Base-by-base conservation (phyloP, 2,113 vertebrate genomes). In the Tamias sibiricus region DNA sequence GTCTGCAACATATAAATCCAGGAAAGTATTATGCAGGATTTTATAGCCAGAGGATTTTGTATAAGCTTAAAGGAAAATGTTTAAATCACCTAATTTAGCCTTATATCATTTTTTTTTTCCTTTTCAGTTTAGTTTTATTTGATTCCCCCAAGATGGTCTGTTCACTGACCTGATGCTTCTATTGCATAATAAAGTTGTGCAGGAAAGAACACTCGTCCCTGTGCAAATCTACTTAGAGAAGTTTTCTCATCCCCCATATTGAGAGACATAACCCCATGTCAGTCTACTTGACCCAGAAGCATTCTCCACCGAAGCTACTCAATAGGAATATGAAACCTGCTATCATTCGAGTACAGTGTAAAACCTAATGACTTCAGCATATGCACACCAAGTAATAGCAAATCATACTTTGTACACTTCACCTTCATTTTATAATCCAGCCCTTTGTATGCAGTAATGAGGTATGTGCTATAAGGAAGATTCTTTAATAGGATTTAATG, bases 401-500 rank as follows among this genome's bases (percentile, higher is more conserved):
- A 98, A 98, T 98, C 98, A 98, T 96, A 99, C 98, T 99, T 95
- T 98, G 99, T 99, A 98, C 98, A 98, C 98, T 99, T 99, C 99
- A 99, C 98, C 99, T 98, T 99, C 99, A 98, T 98, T 98, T 98
- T 98, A 98, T 99, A 99, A 99, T 99, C 99, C 98, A 97, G 98
- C 97, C 98, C 98, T 99, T 99, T 99, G 99, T 99, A 98, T 99
- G 98, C 98, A 96, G 99, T 99, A 98, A 99, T 99, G 99, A 99
- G 99, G 99, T 99, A 99, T 98, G 98, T 98, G 98, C 98, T 99
- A 98, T 99, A 99, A 99, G 99, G 98, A 99, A 98, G 98, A 98
- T 98, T 98, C 98, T 99, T 98, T 99, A 99, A 99, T 99, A 98
- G 99, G 99, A 99, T 99, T 99, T 99, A 99, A 99, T 99, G 99